phyloP scores from a whole-genome alignment of 2,888 invertebrate species.

The Agonopterix alstromeriana region DNA sequence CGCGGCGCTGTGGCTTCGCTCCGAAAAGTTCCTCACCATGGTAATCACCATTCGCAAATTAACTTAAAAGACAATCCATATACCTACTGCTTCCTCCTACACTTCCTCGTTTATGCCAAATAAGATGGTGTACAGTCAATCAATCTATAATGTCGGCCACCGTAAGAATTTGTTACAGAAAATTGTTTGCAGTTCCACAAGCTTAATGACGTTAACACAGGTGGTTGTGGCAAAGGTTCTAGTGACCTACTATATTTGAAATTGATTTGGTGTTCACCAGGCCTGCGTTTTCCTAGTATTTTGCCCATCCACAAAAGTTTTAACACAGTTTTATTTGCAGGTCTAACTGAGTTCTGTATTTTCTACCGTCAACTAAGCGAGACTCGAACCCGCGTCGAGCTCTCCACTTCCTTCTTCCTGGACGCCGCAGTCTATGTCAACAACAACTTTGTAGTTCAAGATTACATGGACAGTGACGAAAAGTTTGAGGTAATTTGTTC shows the following conservation, averaged over 20 bases:
- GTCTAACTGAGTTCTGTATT: conserved; percentile 45
- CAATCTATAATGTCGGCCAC: too few relatives aligned
- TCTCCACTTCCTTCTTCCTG: conserved; percentile 53
- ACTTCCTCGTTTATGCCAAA: too few relatives aligned
- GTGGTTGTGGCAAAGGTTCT: too few relatives aligned
- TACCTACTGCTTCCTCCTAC: too few relatives aligned
- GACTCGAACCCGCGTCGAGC: conserved; percentile 53
- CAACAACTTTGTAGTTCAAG: conserved; percentile 51
- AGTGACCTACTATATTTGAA: too few relatives aligned
- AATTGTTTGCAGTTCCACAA: too few relatives aligned
- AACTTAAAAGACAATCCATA: too few relatives aligned
- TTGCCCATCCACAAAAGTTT: too few relatives aligned
- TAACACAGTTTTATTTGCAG: conserved; percentile 21
- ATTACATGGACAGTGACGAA: conserved; percentile 18
- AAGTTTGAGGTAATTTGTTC: conserved; percentile 22
- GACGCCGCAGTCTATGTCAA: conserved; percentile 57
- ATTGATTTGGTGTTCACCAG: too few relatives aligned
- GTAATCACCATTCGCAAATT: conserved; percentile 20
- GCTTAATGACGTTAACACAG: too few relatives aligned
- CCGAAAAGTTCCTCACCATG: conserved; percentile 52
- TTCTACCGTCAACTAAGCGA: conserved; percentile 56
- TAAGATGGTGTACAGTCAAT: too few relatives aligned
- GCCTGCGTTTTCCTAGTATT: not conserved
- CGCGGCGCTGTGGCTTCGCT: conserved; percentile 34
- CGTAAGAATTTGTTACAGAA: too few relatives aligned